Percentiles rank a stretch among this genome's conserved stretches.
These are phyloP conservation scores for Sebastes goodei DNA, from an alignment of 2,797 vertebrate genomes.

Conservation along the genomic window DNA sequence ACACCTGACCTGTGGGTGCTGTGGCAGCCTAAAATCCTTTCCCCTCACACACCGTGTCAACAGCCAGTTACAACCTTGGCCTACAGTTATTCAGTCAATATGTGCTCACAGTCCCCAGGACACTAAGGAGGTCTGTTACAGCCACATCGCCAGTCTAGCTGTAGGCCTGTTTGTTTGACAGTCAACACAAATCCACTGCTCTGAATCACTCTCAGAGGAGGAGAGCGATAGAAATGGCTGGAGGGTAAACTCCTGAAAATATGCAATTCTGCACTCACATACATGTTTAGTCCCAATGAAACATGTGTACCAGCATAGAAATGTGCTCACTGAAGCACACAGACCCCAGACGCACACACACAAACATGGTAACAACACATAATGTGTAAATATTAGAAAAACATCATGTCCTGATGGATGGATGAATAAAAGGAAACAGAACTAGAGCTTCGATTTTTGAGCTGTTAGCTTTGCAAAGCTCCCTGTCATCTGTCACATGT, in stretches of 20 bases:
- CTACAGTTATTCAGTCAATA: constrained; percentile 65
- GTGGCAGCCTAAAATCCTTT: constrained; percentile 38
- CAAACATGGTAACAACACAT: neutral
- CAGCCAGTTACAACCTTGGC: constrained; percentile 44
- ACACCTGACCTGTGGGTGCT: constrained; percentile 27
- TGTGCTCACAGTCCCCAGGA: constrained; percentile 50
- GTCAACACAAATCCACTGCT: constrained; percentile 73
- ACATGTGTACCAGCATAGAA: neutral
- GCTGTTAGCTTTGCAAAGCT: constrained; percentile 36
- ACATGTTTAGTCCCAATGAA: constrained; percentile 17
- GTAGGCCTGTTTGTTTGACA: constrained; percentile 69
- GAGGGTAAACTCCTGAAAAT: constrained; percentile 48
- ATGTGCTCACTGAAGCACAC: neutral
- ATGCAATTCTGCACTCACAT: constrained; percentile 46
- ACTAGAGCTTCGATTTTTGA: constrained; percentile 40
- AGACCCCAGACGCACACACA: neutral
- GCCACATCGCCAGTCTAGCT: constrained; percentile 24
- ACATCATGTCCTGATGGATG: neutral
- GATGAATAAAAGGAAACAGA: constrained; percentile 37
- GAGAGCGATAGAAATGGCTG: constrained; percentile 29
- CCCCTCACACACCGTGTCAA: constrained; percentile 30
- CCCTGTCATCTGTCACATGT: constrained; percentile 48
- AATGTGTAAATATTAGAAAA: neutral
- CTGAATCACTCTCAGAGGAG: constrained; percentile 39
- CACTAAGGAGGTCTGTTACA: constrained; percentile 45